Evolutionary conservation across 2,888 invertebrate genomes (phyloP).

Genomic region (Cheilosia impressa): DNA sequence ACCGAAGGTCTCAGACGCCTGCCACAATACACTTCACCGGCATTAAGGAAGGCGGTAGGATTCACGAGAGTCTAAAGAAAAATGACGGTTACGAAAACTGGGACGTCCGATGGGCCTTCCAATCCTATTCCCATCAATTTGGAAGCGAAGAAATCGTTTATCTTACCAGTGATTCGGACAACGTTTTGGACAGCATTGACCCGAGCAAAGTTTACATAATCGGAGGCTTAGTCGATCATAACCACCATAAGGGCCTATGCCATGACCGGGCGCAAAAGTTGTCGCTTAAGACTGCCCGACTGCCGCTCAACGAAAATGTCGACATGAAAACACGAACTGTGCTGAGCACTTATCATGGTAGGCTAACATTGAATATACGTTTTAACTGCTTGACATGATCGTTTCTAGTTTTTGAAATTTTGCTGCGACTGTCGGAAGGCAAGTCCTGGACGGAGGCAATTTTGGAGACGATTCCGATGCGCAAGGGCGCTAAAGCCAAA

Average conservation of each 20-base stretch:
- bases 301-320: constrained; percentile 95
- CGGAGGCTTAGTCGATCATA: constrained; percentile 99
- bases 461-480: constrained; percentile 89
- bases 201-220: constrained; percentile 94
- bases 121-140: constrained; percentile 89
- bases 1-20: constrained; percentile 91
- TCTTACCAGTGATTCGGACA: constrained; percentile 96
- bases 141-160: constrained; percentile 92
- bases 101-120: constrained; percentile 92
- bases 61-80: constrained; percentile 89
- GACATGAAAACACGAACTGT: constrained; percentile 97
- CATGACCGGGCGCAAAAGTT: constrained; percentile 91
- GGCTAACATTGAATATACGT: constrained; percentile 63
- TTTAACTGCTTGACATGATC: background rate
- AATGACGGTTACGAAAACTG: constrained; percentile 96
- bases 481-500: constrained; percentile 88
- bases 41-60: constrained; percentile 87
- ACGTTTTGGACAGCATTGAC: constrained; percentile 90
- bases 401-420: constrained; percentile 91
- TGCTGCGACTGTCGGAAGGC: constrained; percentile 90
- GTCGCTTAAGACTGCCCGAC: constrained; percentile 91
- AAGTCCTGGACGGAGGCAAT: constrained; percentile 91
- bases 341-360: constrained; percentile 97
- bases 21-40: constrained; percentile 93
- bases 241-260: constrained; percentile 96